Base-by-base conservation (phyloP, 2,797 vertebrate species). In the Syngnathus acus region DNA sequence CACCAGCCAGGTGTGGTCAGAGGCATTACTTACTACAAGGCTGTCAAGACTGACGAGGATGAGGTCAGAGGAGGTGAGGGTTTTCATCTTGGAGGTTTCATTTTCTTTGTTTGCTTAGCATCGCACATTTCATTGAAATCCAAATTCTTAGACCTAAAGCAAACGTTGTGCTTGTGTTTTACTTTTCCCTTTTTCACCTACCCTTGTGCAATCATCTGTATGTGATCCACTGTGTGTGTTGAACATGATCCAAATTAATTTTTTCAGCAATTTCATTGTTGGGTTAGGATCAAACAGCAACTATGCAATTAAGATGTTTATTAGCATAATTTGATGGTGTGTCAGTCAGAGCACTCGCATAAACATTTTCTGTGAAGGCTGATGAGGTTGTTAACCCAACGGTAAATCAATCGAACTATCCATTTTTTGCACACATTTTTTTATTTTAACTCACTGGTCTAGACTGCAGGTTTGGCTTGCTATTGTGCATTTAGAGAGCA, bases 1-100 rank as follows among this genome's bases (percentile, higher is more conserved):
- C 93, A 94, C 68, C 94, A 95, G 86, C 93, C 93, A 0, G 92
- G 94, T 0, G 90, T 97, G 70, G 89, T 96, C 73, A 90, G 95
- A 64, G 94, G 95, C 74, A 92, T 98, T 84, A 97, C 96, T 0
- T 99, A 98, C 91, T 99, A 99, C 90, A 98, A 98, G 85, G 93
- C 95, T 0, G 84, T 90, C 74, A 92, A 88, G 72, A 79, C 48
- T 0, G 92, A 91, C 0, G 85, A 68, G 0, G 81, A 84, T 0
- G 91, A 93, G 62, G 81, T 82, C 73, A 78, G 82, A 80, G 93
- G 84, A 64, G 93, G 92, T 91, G 84, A 92, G 92, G 17, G 51
- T 23, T 62, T 53, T 58, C 50, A 43, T 17, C 23, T 23, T 38
- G 38, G 14, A 43, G 4, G 7, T 17, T 47, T 63, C 51, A 6